A percentile compares a stretch with the other conserved stretches of the same genome.
Conservation (phyloP, 1,140 invertebrate species). For the Halyomorpha halys region DNA sequence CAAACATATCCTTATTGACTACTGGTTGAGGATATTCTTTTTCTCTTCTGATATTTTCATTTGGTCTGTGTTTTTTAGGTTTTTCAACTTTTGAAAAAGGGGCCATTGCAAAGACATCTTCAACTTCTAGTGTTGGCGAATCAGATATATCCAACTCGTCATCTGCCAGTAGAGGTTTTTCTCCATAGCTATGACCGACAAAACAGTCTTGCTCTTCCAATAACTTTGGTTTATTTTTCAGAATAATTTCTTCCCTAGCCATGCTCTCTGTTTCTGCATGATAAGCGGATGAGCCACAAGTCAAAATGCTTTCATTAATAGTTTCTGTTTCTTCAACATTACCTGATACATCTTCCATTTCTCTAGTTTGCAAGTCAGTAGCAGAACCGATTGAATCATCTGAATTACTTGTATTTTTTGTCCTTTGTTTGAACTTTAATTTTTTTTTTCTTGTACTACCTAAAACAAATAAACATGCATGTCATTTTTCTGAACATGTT, state of each 20-base stretch:
- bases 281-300: constrained; percentile 56
- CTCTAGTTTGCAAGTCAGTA: constrained; percentile 54
- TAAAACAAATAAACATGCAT: background rate
- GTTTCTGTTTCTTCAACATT: constrained; percentile 42
- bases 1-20: constrained; percentile 39
- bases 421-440: constrained; percentile 26
- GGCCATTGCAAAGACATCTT: constrained; percentile 63
- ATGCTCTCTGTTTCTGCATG: constrained; percentile 58
- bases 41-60: constrained; percentile 24
- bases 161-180: constrained; percentile 63
- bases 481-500: too few relatives aligned
- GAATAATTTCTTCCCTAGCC: constrained; percentile 31
- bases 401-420: constrained; percentile 37
- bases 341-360: constrained; percentile 44
- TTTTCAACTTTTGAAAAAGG: constrained; percentile 47
- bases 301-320: constrained; percentile 53
- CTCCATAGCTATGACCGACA: constrained; percentile 68
- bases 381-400: constrained; percentile 66
- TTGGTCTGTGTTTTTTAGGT: constrained; percentile 26
- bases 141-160: constrained; percentile 57
- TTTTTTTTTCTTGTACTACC: background rate
- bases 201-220: constrained; percentile 41
- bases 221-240: constrained; percentile 30
- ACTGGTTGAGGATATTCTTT: constrained; percentile 35
- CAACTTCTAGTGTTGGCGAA: constrained; percentile 32